These are phyloP conservation scores for Xestia sexstrigata DNA, from an alignment of 2,888 invertebrate genomes.

Conservation along the genomic window DNA sequence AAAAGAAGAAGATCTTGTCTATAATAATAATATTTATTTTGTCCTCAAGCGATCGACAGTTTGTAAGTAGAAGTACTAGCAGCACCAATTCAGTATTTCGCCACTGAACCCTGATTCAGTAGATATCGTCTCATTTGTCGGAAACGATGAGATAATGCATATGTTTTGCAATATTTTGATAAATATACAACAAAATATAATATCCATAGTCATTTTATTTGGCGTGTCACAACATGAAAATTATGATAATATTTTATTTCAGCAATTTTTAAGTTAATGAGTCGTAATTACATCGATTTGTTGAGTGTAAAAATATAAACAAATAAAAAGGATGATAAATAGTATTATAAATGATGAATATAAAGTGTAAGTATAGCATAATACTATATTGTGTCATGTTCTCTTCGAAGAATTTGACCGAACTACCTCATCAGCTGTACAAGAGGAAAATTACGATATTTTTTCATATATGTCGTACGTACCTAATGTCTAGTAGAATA, in stretches of 20 bases:
- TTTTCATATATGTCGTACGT: background rate
- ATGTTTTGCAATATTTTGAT: conserved; percentile 70
- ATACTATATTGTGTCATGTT: conserved; percentile 1
- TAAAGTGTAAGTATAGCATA: no score
- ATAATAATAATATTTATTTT: background rate
- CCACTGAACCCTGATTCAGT: conserved; percentile 70
- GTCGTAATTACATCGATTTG: no score
- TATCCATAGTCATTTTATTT: background rate
- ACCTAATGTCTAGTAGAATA: background rate
- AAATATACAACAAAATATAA: conserved; percentile 28
- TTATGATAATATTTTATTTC: no score
- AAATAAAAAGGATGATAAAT: no score
- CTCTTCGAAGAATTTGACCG: conserved; percentile 27
- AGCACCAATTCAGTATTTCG: conserved; percentile 1
- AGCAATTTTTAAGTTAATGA: no score
- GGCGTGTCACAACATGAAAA: no score
- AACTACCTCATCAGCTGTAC: background rate
- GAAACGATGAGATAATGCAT: conserved; percentile 78
- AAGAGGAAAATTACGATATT: conserved; percentile 25
- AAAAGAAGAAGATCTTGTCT: background rate
- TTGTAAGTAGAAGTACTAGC: background rate
- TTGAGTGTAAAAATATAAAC: no score
- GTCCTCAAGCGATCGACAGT: background rate
- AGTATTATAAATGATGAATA: no score
- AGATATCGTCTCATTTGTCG: conserved; percentile 73